Conservation (phyloP, 2,797 vertebrate genomes). For the Apogon talboti region DNA sequence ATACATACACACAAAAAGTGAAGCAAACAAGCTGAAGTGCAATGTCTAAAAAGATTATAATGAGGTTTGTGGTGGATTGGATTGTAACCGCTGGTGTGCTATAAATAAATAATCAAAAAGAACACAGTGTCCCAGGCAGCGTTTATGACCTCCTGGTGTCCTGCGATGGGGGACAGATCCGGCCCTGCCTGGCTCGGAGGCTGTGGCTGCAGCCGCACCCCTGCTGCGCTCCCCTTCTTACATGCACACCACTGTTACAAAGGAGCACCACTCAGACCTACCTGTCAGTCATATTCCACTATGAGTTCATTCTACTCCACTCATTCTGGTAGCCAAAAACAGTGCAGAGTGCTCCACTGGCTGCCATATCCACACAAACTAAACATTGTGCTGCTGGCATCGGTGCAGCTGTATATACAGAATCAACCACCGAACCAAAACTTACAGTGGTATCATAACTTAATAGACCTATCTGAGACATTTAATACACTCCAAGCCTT, state of each 20-base stretch:
- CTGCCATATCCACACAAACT: slow-evolving; percentile 15
- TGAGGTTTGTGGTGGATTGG: background rate
- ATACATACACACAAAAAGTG: background rate
- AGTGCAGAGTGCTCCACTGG: slow-evolving; percentile 44
- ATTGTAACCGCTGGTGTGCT: slow-evolving; percentile 10
- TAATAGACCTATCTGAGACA: slow-evolving; percentile 48
- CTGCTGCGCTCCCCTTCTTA: too few species aligned
- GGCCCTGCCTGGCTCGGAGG: slow-evolving; percentile 5
- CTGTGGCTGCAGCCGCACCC: slow-evolving; percentile 7
- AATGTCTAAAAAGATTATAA: slow-evolving; percentile 11
- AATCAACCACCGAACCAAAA: slow-evolving; percentile 33
- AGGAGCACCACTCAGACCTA: slow-evolving; percentile 36
- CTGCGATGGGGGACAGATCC: slow-evolving; percentile 45
- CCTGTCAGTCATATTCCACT: slow-evolving; percentile 51
- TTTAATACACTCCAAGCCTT: slow-evolving; percentile 29
- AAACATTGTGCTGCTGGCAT: slow-evolving; percentile 23
- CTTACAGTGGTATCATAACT: slow-evolving; percentile 36
- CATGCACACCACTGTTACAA: slow-evolving; percentile 35
- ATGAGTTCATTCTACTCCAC: slow-evolving; percentile 53
- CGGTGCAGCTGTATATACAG: slow-evolving; percentile 1
- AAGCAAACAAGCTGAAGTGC: slow-evolving; percentile 2
- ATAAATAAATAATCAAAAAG: slow-evolving; percentile 77
- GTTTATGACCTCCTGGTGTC: slow-evolving; percentile 60
- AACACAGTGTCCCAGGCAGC: slow-evolving; percentile 70
- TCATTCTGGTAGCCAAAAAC: slow-evolving; percentile 32